phyloP scores from a whole-genome alignment of 2,888 invertebrate genomes.

The Drosophila prolongata region DNA sequence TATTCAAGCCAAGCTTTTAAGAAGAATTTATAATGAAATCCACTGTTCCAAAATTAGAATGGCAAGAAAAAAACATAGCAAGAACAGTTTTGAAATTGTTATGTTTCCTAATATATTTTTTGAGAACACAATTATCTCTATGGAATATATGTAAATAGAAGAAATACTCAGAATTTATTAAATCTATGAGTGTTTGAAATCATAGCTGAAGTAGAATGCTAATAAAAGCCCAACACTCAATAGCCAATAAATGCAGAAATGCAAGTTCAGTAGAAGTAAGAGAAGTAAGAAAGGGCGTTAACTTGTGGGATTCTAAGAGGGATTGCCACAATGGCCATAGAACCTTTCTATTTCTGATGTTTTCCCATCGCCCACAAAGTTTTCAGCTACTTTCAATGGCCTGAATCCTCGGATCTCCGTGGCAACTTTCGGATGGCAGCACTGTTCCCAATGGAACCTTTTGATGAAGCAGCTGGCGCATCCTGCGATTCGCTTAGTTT shows the following conservation, averaged over 20 bases:
- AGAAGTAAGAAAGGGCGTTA: not conserved
- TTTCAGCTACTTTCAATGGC: slow-evolving; percentile 19
- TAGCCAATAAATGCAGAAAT: slow-evolving; percentile 30
- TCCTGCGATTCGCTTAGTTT: slow-evolving; percentile 31
- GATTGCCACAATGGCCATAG: slow-evolving; percentile 12
- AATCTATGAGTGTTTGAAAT: too few relatives aligned
- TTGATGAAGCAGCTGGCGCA: slow-evolving; percentile 41
- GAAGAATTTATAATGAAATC: slow-evolving; percentile 6
- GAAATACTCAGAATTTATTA: too few relatives aligned
- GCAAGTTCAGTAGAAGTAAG: slow-evolving; percentile 10
- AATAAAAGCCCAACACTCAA: slow-evolving; percentile 5
- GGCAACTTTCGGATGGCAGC: slow-evolving; percentile 30
- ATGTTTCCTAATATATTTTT: too few relatives aligned
- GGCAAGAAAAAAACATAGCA: too few relatives aligned
- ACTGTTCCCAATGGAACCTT: slow-evolving; percentile 27
- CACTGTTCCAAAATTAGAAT: too few relatives aligned
- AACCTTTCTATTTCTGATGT: slow-evolving; percentile 20
- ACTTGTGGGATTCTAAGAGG: slow-evolving; percentile 5
- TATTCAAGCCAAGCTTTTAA: slow-evolving; percentile 11
- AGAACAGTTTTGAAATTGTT: too few relatives aligned
- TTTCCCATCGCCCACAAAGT: slow-evolving; percentile 19
- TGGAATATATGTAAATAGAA: too few relatives aligned
- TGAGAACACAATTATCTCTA: too few relatives aligned
- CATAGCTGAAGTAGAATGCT: not conserved
- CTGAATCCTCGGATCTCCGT: slow-evolving; percentile 20